phyloP scores from a whole-genome alignment of 2,888 invertebrate species.

The Eurois occulta region DNA sequence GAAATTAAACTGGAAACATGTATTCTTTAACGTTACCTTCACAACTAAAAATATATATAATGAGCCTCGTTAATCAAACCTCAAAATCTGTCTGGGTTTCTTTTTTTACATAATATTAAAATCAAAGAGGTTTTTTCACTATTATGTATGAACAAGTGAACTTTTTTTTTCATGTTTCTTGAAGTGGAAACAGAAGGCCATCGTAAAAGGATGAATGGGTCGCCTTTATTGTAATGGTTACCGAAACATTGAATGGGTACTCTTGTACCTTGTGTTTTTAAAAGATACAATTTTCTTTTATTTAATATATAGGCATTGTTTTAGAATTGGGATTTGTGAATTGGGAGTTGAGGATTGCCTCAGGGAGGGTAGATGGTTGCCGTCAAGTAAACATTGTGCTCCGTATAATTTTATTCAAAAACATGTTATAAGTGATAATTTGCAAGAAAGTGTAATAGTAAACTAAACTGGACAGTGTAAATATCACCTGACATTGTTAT shows the following conservation, averaged over 20 bases:
- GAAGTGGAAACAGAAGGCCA: constrained; percentile 54
- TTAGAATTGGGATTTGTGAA: no score
- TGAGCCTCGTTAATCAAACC: constrained; percentile 1
- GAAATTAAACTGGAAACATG: constrained; percentile 24
- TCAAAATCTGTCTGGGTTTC: neutral
- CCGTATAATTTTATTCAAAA: no score
- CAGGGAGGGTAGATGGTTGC: no score
- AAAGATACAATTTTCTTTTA: neutral
- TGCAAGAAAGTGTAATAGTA: no score
- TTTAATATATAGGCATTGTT: neutral
- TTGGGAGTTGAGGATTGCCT: no score
- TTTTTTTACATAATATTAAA: constrained; percentile 2
- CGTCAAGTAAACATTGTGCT: no score
- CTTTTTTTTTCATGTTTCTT: constrained; percentile 50
- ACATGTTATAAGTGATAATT: no score
- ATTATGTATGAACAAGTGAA: constrained; percentile 27
- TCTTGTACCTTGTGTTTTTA: constrained; percentile 28
- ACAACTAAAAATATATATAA: constrained; percentile 1
- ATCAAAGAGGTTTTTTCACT: constrained; percentile 24
- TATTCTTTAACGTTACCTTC: neutral
- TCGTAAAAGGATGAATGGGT: constrained; percentile 47
- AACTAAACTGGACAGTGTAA: no score
- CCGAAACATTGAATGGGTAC: constrained; percentile 48
- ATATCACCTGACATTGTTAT: no score
- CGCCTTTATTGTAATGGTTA: constrained; percentile 54